Evolutionary conservation across 1,140 invertebrate species (phyloP).

Genomic region (Zaprionus africanus): DNA sequence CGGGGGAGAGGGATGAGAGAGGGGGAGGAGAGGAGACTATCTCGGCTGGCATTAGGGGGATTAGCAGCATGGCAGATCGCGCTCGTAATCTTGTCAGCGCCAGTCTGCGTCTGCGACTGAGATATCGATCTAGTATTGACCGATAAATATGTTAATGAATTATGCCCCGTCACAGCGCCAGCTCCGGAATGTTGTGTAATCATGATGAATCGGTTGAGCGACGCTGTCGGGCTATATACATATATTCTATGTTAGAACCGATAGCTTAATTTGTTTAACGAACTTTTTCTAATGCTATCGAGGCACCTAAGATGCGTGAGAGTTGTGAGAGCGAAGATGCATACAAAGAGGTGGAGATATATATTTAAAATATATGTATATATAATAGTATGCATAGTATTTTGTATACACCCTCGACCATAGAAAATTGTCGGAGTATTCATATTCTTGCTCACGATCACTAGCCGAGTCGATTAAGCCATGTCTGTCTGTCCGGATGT

Average conservation of each 20-base stretch:
- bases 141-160: slow-evolving; percentile 52
- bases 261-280: background rate
- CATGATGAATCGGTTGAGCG: slow-evolving; percentile 20
- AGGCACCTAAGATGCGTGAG: background rate
- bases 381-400: background rate
- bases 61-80: slow-evolving; percentile 25
- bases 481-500: too few relatives aligned
- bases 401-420: too few relatives aligned
- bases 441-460: too few relatives aligned
- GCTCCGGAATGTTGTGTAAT: slow-evolving; percentile 35
- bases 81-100: slow-evolving; percentile 37
- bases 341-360: background rate
- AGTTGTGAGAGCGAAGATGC: background rate
- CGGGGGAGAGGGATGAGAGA: background rate
- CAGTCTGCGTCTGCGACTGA: background rate
- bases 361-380: background rate
- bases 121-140: slow-evolving; percentile 38
- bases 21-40: background rate
- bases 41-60: slow-evolving; percentile 13
- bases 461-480: too few relatives aligned
- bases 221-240: background rate
- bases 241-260: background rate
- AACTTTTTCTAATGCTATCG: background rate
- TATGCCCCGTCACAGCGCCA: slow-evolving; percentile 22
- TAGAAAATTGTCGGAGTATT: too few relatives aligned